phyloP scores from a whole-genome alignment of 2,113 vertebrate species.

The Cephalopholis sonnerati region DNA sequence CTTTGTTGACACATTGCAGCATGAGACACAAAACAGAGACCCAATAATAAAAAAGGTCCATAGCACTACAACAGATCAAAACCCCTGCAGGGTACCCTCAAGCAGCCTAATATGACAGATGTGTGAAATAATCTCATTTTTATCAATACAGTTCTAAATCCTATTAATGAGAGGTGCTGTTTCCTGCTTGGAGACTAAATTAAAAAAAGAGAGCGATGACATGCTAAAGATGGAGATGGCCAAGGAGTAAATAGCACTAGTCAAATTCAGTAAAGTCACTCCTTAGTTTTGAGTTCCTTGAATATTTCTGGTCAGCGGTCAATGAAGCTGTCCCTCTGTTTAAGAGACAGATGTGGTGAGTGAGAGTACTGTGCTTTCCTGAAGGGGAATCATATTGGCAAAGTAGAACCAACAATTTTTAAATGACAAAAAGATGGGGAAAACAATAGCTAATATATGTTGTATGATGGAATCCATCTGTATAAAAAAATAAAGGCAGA shows the following conservation, averaged over 20 bases:
- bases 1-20: not conserved
- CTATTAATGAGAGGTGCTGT: not conserved
- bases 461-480: constrained; percentile 39
- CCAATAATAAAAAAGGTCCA: too few species aligned
- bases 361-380: constrained; percentile 1
- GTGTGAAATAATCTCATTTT: not conserved
- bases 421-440: constrained; percentile 24
- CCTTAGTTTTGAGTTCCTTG: constrained; percentile 18
- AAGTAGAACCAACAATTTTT: constrained; percentile 22
- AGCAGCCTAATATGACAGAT: constrained; percentile 1
- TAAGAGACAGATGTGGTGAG: constrained; percentile 25
- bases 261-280: constrained; percentile 23
- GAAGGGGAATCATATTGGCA: constrained; percentile 15
- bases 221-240: not conserved
- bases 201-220: not conserved
- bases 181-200: not conserved
- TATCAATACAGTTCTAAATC: constrained; percentile 6
- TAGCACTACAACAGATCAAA: not conserved
- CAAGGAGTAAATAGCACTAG: constrained; percentile 20
- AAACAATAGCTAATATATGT: constrained; percentile 43
- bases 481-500: constrained; percentile 44
- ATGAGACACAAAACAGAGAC: not conserved
- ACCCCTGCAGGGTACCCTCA: not conserved
- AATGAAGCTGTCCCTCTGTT: constrained; percentile 32
- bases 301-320: constrained; percentile 35